Percentiles rank a stretch among this genome's conserved stretches.
These are phyloP conservation scores for Elaphurus davidianus DNA, from an alignment of 2,113 vertebrate genomes.

Conservation along the genomic window DNA sequence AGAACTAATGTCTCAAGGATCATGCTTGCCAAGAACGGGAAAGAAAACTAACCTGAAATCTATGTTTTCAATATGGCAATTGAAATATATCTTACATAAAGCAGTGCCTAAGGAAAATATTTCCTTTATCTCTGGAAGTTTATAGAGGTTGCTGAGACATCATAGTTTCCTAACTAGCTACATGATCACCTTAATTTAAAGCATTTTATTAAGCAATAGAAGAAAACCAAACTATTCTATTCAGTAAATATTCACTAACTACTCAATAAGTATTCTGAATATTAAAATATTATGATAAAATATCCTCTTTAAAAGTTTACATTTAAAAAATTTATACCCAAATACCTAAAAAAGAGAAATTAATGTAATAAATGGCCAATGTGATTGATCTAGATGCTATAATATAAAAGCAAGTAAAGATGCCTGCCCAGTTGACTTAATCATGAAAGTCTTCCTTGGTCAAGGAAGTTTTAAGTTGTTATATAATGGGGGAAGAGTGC, in stretches of 20 bases:
- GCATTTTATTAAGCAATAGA: not conserved
- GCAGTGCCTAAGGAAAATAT: not conserved
- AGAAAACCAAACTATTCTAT: not conserved
- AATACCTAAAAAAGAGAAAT: not conserved
- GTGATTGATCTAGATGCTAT: not conserved
- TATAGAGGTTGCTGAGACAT: not conserved
- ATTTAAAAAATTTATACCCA: not conserved
- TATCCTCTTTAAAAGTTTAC: not conserved
- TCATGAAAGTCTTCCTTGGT: not conserved
- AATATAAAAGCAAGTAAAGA: not conserved
- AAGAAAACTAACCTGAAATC: conserved; percentile 9
- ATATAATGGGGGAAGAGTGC: not conserved
- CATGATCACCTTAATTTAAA: not conserved
- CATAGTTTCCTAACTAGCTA: not conserved
- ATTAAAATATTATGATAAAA: not conserved
- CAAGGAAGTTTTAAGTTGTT: not conserved
- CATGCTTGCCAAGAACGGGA: not conserved
- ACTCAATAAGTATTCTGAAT: not conserved
- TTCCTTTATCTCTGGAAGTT: not conserved
- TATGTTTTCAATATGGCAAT: not conserved
- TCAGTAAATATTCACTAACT: not conserved
- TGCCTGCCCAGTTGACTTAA: not conserved
- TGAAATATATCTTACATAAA: not conserved
- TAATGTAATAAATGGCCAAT: not conserved
- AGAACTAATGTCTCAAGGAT: not conserved